Evolutionary conservation across 2,888 invertebrate genomes (phyloP).

Genomic region (Syrista parreyssii): DNA sequence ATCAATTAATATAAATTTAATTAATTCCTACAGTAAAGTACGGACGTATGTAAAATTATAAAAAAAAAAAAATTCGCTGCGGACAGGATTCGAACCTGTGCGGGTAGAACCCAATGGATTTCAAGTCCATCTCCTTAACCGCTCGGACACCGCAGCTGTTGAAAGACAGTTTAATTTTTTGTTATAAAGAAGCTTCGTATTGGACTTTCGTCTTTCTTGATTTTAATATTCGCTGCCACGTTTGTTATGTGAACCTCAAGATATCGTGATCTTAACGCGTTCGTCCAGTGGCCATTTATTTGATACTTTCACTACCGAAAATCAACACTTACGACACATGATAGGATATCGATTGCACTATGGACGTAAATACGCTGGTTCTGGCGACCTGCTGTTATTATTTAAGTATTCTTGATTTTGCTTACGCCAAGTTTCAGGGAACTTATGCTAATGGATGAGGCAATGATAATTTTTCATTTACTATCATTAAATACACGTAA

Average conservation of each 20-base stretch:
- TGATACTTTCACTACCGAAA: background rate
- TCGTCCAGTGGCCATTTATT: background rate
- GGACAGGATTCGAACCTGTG: slow-evolving; percentile 66
- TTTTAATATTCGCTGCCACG: background rate
- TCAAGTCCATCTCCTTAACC: slow-evolving; percentile 66
- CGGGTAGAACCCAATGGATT: slow-evolving; percentile 66
- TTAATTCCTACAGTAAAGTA: background rate
- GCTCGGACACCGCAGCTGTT: slow-evolving; percentile 65
- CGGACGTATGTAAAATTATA: background rate
- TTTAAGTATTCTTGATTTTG: background rate
- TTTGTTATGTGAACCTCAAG: background rate
- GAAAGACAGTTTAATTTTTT: slow-evolving; percentile 11
- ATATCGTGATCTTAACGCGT: background rate
- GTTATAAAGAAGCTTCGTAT: background rate
- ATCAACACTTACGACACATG: background rate
- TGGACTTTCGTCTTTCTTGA: background rate
- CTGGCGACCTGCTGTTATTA: background rate
- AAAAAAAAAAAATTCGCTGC: slow-evolving; percentile 59
- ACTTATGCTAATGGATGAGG: background rate
- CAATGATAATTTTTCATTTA: background rate
- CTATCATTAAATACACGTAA: background rate
- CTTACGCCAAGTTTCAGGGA: background rate
- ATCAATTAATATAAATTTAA: background rate
- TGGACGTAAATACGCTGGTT: background rate
- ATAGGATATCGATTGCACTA: background rate